Base-by-base conservation (phyloP, 2,113 vertebrate genomes). In the Tonatia bakeri region DNA sequence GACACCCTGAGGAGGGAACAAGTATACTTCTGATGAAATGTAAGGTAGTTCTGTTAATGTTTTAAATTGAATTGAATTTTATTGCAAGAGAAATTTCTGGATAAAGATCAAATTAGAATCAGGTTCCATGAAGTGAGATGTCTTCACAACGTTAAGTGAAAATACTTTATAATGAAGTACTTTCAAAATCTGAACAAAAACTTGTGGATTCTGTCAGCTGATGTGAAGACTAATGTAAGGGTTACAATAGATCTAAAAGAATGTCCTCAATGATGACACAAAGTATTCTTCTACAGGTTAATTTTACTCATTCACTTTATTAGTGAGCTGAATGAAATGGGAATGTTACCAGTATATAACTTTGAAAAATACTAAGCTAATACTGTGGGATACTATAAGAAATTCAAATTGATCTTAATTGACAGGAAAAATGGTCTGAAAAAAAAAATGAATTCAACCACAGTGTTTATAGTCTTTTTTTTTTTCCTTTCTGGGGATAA, bases 1-100 rank as follows among this genome's bases (percentile, higher is more conserved):
- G 8, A 99, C 99, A 94, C 99, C 99, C 99, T 99, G 94, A 50
- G 26, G 67, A 98, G 96, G 96, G 97, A 22, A 96, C 90, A 1
- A 92, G 26, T 26, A 59, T 52, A 92, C 52, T 94, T 95, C 79
- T 61, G 50, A 82, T 67, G 81, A 97, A 96, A 92, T 84, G 83
- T 54, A 93, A 75, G 31, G 17, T 76, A 16, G 43, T 61, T 94
- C 22, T 81, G 59, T 47, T 80, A 45, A 69, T 59, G 64, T 45
- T 86, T 87, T 61, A 94, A 84, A 72, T 70, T 52, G 36, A 87
- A 56, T 36, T 59, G 61, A 56, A 95, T 84, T 80, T 90, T 90
- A 47, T 65, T 90, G 40, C 38, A 64, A 95, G 80, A 82, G 17
- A 95, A 82, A 59, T 67, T 86, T 95, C 24, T 38, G 45, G 61